Conservation (phyloP, 1,140 invertebrate genomes). For the Coboldia fuscipes region DNA sequence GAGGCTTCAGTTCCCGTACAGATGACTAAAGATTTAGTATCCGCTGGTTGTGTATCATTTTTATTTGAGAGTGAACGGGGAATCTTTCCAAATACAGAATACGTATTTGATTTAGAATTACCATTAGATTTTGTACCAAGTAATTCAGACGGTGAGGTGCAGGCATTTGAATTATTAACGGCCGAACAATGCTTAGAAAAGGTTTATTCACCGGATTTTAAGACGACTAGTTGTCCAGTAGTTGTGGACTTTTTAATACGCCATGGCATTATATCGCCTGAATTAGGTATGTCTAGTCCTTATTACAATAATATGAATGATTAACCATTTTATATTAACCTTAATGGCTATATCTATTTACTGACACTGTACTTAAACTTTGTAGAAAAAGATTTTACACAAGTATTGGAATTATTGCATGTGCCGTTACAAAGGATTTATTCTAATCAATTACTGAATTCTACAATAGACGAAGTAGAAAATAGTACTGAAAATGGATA, state of each 20-base stretch:
- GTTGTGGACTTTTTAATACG: constrained; percentile 79
- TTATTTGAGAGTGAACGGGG: constrained; percentile 83
- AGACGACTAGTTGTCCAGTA: constrained; percentile 79
- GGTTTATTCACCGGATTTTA: constrained; percentile 64
- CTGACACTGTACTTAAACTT: constrained; percentile 4
- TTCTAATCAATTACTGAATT: constrained; percentile 13
- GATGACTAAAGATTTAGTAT: constrained; percentile 49
- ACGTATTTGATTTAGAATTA: constrained; percentile 84
- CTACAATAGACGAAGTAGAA: not conserved
- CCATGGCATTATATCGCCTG: constrained; percentile 68
- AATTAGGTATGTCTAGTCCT: constrained; percentile 47
- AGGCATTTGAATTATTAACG: constrained; percentile 65
- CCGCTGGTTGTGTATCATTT: constrained; percentile 68
- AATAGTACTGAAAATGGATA: constrained; percentile 3
- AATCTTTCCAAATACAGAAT: constrained; percentile 82
- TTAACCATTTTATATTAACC: not conserved
- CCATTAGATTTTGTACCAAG: constrained; percentile 71
- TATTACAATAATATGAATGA: not conserved
- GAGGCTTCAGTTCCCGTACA: constrained; percentile 68
- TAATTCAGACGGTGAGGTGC: constrained; percentile 84
- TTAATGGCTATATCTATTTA: constrained; percentile 1
- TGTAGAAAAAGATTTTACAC: constrained; percentile 61
- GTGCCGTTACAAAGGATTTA: constrained; percentile 60
- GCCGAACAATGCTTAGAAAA: constrained; percentile 58
- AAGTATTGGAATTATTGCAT: constrained; percentile 67